Evolutionary conservation across 2,888 invertebrate genomes (phyloP), one percentile per base, ranked within the genome.

Genomic region (Amblyteles armatorius): DNA sequence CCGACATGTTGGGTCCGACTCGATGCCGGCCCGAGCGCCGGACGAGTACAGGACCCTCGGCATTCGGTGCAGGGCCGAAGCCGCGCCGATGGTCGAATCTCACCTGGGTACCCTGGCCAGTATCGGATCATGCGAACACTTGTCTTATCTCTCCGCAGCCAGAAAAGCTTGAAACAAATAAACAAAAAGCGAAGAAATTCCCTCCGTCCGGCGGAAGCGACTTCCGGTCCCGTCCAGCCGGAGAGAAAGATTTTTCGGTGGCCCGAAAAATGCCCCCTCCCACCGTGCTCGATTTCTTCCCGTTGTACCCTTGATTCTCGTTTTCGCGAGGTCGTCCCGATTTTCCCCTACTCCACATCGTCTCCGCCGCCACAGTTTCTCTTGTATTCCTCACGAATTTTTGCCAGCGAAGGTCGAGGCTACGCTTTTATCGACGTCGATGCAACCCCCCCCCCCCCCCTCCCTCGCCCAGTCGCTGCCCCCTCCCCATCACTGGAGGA

Each of bases 271-370:
- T 33, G 9, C 48, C 44, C 44, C 73, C 44, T n/a, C 50, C 44
- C 44, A 3, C 44, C 3, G 50, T 33, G 22, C 65, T 50, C 74
- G 74, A 40, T 44, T 72, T 44, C 29, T 84, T 77, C 33, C 36
- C 40, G 57, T 60, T 65, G 65, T 63, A 80, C 71, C 83, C 83
- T 84, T 84, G 83, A 84, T 80, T 80, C 76, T 63, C 71, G 44
- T 74, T 82, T 36, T 67, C 48, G 40, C 55, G 67, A 82, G 78
- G 82, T 80, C 78, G 71, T 69, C 69, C 63, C 22, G 77, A 73
- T 74, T 79, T 83, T 60, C 29, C 57, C 72, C 44, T 63, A 52
- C 77, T 69, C 26, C 16, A 22, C 26, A 50, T 65, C 33, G 68
- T 44, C 48, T 16, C 48, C 44, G 22, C 33, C 29, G 33, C 44